Evolutionary conservation across 2,888 invertebrate genomes (phyloP), one percentile per base, ranked within the genome.

Genomic region (Drosophila picticornis): DNA sequence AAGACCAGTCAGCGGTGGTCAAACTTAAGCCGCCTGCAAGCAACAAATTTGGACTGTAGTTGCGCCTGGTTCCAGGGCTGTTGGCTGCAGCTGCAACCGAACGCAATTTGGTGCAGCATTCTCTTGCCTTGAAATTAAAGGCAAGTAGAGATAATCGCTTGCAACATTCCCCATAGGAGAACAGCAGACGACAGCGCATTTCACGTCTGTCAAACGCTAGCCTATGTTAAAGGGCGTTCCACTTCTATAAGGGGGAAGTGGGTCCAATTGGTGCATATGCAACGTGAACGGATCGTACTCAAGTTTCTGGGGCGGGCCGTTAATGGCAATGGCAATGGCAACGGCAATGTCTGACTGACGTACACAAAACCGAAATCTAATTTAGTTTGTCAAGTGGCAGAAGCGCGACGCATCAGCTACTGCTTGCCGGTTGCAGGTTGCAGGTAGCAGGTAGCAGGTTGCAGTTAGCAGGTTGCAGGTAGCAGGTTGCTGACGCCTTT

Each of bases 311-410:
- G 34, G 56, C 25, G n/a, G 7, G 19, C 19, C 34, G 32, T 53
- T 67, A 67, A 63, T 55, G 67, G 64, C 63, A 53, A 53, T 53
- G 53, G 10, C 25, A 80, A 75, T 71, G 75, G 81, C 68, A 69
- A 52, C 50, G 50, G 58, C 29, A 29, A n/a, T n/a, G 51, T 50
- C 53, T 43, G 63, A 57, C 66, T 72, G 74, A 83, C 84, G 68
- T 74, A 71, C 71, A 71, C 78, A 84, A 77, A 84, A 81, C 85
- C 88, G 51, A 88, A 86, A 88, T 88, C 88, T 78, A 86, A 86
- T 88, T 86, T 88, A 74, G 85, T 80, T 88, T 80, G 83, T 83
- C 80, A 76, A 77, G 79, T 68, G 72, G 69, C 70, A 70, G 57
- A 34, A 58, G 65, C 61, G 51, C 60, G 43, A 57, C 57, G 60